Conservation (phyloP, 2,888 invertebrate species). For the Drosophila paranaensis region DNA sequence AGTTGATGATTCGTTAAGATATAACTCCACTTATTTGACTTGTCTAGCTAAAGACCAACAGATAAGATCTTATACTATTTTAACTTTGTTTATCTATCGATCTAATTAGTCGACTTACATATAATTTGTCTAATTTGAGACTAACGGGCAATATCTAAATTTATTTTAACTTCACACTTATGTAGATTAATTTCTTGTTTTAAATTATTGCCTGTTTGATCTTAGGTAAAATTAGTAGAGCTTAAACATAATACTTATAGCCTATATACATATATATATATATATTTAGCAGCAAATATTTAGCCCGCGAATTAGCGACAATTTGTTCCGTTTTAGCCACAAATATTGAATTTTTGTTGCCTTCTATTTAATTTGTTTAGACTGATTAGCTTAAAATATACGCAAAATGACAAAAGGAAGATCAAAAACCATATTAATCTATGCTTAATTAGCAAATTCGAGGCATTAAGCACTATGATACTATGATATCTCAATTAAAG, state of each 20-base stretch:
- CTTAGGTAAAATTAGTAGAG: slow-evolving; percentile 34
- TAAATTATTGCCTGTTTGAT: slow-evolving; percentile 17
- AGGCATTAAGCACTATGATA: slow-evolving; percentile 21
- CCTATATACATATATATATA: slow-evolving; percentile 29
- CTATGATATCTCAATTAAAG: slow-evolving; percentile 47
- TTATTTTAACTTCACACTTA: not conserved
- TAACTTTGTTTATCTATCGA: not conserved
- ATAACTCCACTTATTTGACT: not conserved
- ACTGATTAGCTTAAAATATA: slow-evolving; percentile 81
- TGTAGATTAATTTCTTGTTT: not conserved
- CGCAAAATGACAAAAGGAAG: slow-evolving; percentile 47
- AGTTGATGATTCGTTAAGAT: not conserved
- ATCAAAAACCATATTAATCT: slow-evolving; percentile 18
- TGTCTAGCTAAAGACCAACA: slow-evolving; percentile 12
- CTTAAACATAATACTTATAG: slow-evolving; percentile 23
- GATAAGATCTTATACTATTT: slow-evolving; percentile 7
- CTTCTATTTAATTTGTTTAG: slow-evolving; percentile 73
- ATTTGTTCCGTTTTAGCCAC: slow-evolving; percentile 49
- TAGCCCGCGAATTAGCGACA: slow-evolving; percentile 56
- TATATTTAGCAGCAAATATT: slow-evolving; percentile 67
- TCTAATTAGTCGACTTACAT: slow-evolving; percentile 5
- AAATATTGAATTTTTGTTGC: slow-evolving; percentile 54
- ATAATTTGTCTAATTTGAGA: slow-evolving; percentile 4
- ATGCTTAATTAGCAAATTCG: slow-evolving; percentile 38
- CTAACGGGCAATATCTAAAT: slow-evolving; percentile 17